Evolutionary conservation across 1,140 invertebrate species (phyloP).

Genomic region (Calosoma granatense): DNA sequence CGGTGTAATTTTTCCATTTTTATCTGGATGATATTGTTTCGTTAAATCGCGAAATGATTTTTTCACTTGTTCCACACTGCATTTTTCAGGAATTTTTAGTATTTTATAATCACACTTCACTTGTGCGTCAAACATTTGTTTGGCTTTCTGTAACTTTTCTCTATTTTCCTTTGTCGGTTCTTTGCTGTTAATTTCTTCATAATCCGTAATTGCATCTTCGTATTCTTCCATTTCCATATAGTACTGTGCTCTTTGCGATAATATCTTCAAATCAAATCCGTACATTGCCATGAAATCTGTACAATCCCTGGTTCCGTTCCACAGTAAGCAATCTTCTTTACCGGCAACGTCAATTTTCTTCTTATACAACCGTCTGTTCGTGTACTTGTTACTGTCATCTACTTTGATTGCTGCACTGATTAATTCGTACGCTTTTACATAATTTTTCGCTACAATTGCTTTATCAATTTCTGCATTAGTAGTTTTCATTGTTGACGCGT

Average conservation of each 20-base stretch:
- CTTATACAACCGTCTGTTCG: not conserved
- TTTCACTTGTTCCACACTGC: not conserved
- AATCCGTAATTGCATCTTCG: not conserved
- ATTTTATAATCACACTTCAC: not conserved
- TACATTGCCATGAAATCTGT: not conserved
- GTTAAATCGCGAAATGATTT: not conserved
- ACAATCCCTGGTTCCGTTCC: not conserved
- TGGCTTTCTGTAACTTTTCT: not conserved
- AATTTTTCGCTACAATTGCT: not conserved
- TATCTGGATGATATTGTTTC: not conserved
- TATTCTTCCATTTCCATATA: not conserved
- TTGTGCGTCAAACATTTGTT: not conserved
- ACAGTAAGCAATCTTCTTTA: not conserved
- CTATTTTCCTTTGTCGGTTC: not conserved
- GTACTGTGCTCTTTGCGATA: not conserved
- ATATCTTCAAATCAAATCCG: not conserved
- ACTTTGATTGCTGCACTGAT: not conserved
- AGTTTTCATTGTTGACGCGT: not conserved
- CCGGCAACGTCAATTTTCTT: not conserved
- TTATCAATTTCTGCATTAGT: not conserved
- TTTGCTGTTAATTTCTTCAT: not conserved
- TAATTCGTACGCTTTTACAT: not conserved
- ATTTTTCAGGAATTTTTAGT: not conserved
- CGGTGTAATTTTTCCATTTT: not conserved
- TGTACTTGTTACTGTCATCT: not conserved